phyloP scores from a whole-genome alignment of 2,888 invertebrate species.

The Litoditis marina region DNA sequence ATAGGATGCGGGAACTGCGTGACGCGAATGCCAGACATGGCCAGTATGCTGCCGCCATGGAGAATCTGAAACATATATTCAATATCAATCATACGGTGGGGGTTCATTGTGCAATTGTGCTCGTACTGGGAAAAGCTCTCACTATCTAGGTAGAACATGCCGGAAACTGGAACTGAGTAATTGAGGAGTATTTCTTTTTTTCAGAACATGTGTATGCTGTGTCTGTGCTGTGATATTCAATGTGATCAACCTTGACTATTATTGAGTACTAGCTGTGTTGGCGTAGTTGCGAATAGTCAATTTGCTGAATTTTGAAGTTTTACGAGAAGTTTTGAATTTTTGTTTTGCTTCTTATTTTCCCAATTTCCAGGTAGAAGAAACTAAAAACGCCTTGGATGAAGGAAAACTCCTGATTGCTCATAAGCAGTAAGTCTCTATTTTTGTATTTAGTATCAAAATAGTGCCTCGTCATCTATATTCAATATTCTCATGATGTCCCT shows the following conservation, averaged over 20 bases:
- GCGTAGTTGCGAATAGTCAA: too few relatives aligned
- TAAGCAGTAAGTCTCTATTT: conserved; percentile 67
- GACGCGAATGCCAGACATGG: conserved; percentile 92
- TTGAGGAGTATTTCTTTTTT: too few relatives aligned
- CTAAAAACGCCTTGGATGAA: conserved; percentile 72
- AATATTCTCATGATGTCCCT: too few relatives aligned
- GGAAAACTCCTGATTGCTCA: conserved; percentile 91
- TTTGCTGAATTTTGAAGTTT: too few relatives aligned
- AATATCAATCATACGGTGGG: conserved; percentile 93
- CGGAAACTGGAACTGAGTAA: too few relatives aligned
- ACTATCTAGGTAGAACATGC: too few relatives aligned
- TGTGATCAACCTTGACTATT: too few relatives aligned
- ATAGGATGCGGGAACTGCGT: conserved; percentile 78
- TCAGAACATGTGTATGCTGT: too few relatives aligned
- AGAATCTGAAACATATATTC: conserved; percentile 95
- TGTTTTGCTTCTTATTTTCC: background rate
- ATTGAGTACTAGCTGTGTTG: too few relatives aligned
- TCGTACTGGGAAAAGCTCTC: too few relatives aligned
- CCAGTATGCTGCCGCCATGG: conserved; percentile 91
- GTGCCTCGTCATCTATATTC: background rate
- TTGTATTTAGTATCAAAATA: background rate
- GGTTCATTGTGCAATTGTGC: conserved; percentile 80
- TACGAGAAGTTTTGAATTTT: too few relatives aligned
- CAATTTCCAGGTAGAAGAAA: background rate
- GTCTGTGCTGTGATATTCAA: too few relatives aligned